Percentiles rank a stretch among this genome's conserved stretches.
Conservation (phyloP, 2,797 vertebrate genomes). For the Pseudomugil gertrudae region DNA sequence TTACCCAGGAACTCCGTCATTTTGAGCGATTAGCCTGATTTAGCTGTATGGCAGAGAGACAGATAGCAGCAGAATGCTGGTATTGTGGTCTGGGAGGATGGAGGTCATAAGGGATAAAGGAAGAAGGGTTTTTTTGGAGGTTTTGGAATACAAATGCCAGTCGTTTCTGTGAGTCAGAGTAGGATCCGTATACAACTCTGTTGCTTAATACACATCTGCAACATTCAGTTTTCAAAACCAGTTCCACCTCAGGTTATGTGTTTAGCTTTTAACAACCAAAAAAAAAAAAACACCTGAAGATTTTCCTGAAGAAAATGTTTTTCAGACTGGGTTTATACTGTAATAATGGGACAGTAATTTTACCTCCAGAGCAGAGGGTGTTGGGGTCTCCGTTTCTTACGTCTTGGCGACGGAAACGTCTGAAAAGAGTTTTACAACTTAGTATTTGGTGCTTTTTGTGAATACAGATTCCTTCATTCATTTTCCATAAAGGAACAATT, state of each 20-base stretch:
- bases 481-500: background rate
- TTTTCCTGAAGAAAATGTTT: no score
- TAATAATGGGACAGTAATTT: background rate
- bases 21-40: slow-evolving; percentile 51
- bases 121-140: slow-evolving; percentile 16
- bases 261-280: slow-evolving; percentile 4
- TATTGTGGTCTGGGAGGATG: slow-evolving; percentile 52
- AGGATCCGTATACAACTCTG: slow-evolving; percentile 16
- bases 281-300: no score
- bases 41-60: slow-evolving; percentile 50
- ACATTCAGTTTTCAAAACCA: background rate
- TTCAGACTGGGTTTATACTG: no score
- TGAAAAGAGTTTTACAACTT: slow-evolving; percentile 54
- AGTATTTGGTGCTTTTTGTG: background rate
- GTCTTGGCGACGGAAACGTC: slow-evolving; percentile 94
- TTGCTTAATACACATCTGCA: slow-evolving; percentile 15
- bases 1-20: slow-evolving; percentile 44
- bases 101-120: slow-evolving; percentile 35
- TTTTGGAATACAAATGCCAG: slow-evolving; percentile 27
- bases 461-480: background rate
- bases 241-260: background rate
- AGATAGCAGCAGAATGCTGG: slow-evolving; percentile 51
- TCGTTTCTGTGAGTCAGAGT: slow-evolving; percentile 18
- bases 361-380: slow-evolving; percentile 92
- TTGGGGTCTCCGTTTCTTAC: slow-evolving; percentile 95